These are phyloP conservation scores for Muscina levida DNA, from an alignment of 2,888 invertebrate genomes.

Conservation along the genomic window DNA sequence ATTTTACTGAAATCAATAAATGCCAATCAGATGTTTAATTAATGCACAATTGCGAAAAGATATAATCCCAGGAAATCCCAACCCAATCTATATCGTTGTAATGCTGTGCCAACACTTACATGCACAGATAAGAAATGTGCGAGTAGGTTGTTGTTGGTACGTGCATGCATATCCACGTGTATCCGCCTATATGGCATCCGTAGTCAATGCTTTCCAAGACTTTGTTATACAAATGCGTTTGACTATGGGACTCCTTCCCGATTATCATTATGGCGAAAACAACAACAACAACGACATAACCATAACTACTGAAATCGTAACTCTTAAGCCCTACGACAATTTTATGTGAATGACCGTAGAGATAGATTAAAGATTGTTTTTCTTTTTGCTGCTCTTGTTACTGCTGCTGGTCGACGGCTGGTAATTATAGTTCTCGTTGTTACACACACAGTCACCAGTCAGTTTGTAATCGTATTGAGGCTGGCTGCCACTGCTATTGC, in stretches of 20 bases:
- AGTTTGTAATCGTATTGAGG: neutral
- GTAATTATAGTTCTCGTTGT: conserved; percentile 35
- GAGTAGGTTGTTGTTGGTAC: too few species aligned
- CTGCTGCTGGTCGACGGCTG: neutral
- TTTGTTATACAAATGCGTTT: neutral
- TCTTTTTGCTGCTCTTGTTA: neutral
- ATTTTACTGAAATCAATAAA: conserved; percentile 38
- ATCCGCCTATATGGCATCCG: too few species aligned
- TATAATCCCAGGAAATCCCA: conserved; percentile 21
- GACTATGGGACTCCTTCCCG: conserved; percentile 32
- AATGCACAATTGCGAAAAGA: conserved; percentile 33
- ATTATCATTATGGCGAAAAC: conserved; percentile 35
- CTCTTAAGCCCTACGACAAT: conserved; percentile 46
- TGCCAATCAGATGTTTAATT: conserved; percentile 31
- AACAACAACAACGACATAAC: neutral
- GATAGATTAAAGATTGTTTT: conserved; percentile 36
- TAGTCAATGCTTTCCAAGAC: conserved; percentile 12
- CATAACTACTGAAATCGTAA: conserved; percentile 52
- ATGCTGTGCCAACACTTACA: too few species aligned
- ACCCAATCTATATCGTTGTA: too few species aligned
- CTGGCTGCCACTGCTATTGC: neutral
- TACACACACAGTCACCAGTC: conserved; percentile 35
- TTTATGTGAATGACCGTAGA: conserved; percentile 24
- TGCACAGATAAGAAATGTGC: too few species aligned
- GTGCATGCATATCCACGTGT: too few species aligned